phyloP scores from a whole-genome alignment of 2,113 vertebrate genomes.

The Ctenomys sociabilis region DNA sequence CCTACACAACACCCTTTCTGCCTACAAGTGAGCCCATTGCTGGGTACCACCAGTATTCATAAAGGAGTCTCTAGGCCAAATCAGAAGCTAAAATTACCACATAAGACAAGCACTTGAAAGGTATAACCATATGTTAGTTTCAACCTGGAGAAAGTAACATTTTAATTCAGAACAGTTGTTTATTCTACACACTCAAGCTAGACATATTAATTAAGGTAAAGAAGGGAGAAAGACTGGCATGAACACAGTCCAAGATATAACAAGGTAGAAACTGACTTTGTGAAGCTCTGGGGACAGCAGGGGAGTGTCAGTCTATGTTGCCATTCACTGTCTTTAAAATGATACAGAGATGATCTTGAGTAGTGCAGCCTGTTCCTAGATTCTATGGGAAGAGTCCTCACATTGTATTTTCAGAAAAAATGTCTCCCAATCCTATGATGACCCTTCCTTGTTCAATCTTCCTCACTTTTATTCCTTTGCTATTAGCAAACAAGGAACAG shows the following conservation, averaged over 20 bases:
- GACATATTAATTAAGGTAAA: neutral
- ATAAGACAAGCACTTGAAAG: conserved; percentile 22
- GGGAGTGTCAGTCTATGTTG: neutral
- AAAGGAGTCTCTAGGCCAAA: neutral
- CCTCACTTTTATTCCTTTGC: neutral
- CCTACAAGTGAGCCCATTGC: neutral
- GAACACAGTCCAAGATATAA: neutral
- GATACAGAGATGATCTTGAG: neutral
- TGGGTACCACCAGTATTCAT: neutral
- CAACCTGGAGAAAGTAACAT: conserved; percentile 18
- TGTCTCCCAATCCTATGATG: neutral
- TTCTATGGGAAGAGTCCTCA: neutral
- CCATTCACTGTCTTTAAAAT: neutral
- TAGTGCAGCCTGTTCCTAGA: neutral
- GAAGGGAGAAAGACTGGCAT: neutral
- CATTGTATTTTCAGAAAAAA: neutral
- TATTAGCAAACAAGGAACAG: neutral
- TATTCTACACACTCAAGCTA: neutral
- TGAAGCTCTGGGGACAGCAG: neutral
- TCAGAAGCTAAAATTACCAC: conserved; percentile 38
- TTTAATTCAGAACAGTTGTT: conserved; percentile 48
- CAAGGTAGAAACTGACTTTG: neutral
- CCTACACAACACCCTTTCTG: conserved; percentile 5
- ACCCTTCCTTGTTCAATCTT: neutral
- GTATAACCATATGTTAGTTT: neutral